Conservation (phyloP, 2,113 vertebrate species). For the Eulacestoma nigropectus region DNA sequence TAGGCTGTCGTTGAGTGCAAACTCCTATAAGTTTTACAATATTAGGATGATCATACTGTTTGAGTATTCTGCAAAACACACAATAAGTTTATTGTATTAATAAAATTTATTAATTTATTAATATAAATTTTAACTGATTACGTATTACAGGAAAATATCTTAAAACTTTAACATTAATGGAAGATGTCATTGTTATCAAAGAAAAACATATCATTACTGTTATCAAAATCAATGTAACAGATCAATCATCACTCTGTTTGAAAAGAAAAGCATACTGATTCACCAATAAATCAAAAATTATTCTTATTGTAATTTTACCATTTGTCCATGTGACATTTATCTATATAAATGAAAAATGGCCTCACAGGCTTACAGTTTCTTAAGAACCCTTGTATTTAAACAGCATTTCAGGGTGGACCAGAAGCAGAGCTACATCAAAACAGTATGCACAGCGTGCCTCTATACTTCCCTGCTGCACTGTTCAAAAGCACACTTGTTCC, state of each 20-base stretch:
- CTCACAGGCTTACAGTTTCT: not conserved
- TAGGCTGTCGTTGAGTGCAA: conserved; percentile 95
- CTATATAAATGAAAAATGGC: not conserved
- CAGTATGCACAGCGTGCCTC: not conserved
- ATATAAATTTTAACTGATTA: no score
- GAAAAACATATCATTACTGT: not conserved
- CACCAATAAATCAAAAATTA: not conserved
- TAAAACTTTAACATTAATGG: not conserved
- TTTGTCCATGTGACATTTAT: not conserved
- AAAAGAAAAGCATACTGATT: not conserved
- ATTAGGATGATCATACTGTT: conserved; percentile 97
- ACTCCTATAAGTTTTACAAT: conserved; percentile 98
- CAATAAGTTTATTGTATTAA: not conserved
- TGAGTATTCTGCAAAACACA: conserved; percentile 86
- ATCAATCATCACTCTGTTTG: not conserved
- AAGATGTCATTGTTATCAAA: not conserved
- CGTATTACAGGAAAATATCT: not conserved
- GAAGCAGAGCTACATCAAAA: not conserved
- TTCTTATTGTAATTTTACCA: not conserved
- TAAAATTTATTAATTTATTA: no score
- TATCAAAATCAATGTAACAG: not conserved
- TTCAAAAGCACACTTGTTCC: not conserved
- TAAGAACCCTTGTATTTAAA: not conserved
- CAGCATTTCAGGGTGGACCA: not conserved
- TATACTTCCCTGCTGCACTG: not conserved